phyloP scores from a whole-genome alignment of 2,888 invertebrate genomes.

The Diarsia dahlii region DNA sequence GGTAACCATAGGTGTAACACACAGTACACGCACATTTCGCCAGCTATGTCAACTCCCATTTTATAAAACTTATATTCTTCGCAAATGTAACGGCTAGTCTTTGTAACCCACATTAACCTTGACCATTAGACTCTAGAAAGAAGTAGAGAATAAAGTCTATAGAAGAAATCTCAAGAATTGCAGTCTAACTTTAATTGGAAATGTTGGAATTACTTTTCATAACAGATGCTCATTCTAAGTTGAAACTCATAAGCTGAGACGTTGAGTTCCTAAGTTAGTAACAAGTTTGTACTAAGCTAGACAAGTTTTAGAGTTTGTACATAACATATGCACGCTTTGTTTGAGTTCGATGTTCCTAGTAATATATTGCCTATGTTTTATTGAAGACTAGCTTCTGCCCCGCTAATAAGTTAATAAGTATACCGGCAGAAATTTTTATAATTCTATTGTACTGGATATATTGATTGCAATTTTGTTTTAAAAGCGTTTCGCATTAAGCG shows the following conservation, averaged over 20 bases:
- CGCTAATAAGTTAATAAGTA: too few relatives aligned
- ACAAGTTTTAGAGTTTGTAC: conserved; percentile 16
- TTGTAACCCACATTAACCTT: conserved; percentile 4
- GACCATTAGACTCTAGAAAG: conserved; percentile 1
- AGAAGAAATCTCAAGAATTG: conserved; percentile 32
- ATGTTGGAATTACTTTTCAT: conserved; percentile 47
- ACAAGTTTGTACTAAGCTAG: conserved; percentile 40
- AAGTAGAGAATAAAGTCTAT: conserved; percentile 2
- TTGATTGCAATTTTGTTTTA: too few relatives aligned
- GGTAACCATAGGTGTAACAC: too few relatives aligned
- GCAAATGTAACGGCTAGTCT: not conserved
- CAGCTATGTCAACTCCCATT: too few relatives aligned
- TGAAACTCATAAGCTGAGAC: conserved; percentile 27
- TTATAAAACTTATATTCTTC: not conserved
- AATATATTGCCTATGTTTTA: too few relatives aligned
- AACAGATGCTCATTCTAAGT: conserved; percentile 38
- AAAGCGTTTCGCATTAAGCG: too few relatives aligned
- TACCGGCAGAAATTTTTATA: too few relatives aligned
- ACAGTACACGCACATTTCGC: too few relatives aligned
- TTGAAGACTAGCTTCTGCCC: too few relatives aligned
- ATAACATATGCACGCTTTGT: conserved; percentile 25
- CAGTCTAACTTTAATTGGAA: conserved; percentile 43
- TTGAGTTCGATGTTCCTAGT: conserved; percentile 6
- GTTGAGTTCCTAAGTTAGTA: conserved; percentile 21
- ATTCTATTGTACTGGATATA: too few relatives aligned